These are phyloP conservation scores for Eulimnadia texana DNA, from an alignment of 1,140 invertebrate genomes.

Conservation along the genomic window DNA sequence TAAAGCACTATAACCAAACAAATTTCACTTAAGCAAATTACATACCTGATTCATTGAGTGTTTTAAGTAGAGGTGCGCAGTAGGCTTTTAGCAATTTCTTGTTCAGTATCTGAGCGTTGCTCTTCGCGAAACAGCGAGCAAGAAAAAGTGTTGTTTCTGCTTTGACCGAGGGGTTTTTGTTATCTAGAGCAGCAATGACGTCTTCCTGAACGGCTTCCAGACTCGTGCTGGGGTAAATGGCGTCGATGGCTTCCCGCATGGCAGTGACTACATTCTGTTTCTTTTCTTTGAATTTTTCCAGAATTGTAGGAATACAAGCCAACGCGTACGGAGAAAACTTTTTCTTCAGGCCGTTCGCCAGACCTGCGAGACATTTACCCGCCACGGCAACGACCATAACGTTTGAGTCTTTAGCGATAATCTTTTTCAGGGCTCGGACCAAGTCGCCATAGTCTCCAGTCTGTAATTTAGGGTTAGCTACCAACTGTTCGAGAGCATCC, in stretches of 20 bases:
- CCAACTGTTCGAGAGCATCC: slow-evolving; percentile 59
- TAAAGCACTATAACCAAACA: too few species aligned
- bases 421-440: slow-evolving; percentile 73
- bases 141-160: slow-evolving; percentile 82
- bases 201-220: slow-evolving; percentile 82
- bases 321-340: slow-evolving; percentile 71
- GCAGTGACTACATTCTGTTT: slow-evolving; percentile 76
- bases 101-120: slow-evolving; percentile 61
- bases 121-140: slow-evolving; percentile 61
- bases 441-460: slow-evolving; percentile 85
- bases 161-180: slow-evolving; percentile 91
- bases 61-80: slow-evolving; percentile 62
- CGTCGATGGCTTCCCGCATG: slow-evolving; percentile 82
- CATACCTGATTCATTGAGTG: slow-evolving; percentile 56
- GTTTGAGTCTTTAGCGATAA: slow-evolving; percentile 87
- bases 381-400: slow-evolving; percentile 81
- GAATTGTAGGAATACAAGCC: slow-evolving; percentile 57
- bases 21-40: too few species aligned
- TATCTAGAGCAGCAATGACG: slow-evolving; percentile 62
- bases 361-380: slow-evolving; percentile 61
- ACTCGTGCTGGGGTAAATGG: slow-evolving; percentile 61
- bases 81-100: slow-evolving; percentile 87
- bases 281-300: slow-evolving; percentile 98
- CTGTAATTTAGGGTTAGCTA: slow-evolving; percentile 69
- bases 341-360: slow-evolving; percentile 76